Percentiles rank a stretch among this genome's conserved stretches.
phyloP scores from a whole-genome alignment of 2,888 invertebrate genomes.

The Theretra japonica region DNA sequence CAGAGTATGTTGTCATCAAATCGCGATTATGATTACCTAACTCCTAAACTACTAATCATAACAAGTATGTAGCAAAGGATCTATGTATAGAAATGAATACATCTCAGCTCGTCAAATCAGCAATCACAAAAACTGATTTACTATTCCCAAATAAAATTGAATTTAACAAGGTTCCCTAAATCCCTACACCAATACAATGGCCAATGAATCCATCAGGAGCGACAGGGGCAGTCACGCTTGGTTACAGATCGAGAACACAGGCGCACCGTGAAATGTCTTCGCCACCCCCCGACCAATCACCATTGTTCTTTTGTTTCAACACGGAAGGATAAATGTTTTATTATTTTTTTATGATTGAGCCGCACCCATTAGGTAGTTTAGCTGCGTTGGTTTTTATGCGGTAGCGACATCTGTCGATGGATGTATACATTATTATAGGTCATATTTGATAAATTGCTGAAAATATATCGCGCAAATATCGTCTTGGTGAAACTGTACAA shows the following conservation, averaged over 20 bases:
- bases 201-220: conserved; percentile 42
- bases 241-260: conserved; percentile 45
- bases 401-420: not conserved
- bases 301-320: conserved; percentile 49
- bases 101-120: no score
- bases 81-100: no score
- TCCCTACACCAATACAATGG: conserved; percentile 53
- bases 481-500: no score
- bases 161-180: no score
- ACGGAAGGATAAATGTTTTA: conserved; percentile 22
- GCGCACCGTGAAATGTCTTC: conserved; percentile 47
- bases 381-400: not conserved
- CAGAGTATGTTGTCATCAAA: no score
- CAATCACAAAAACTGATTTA: no score
- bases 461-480: not conserved
- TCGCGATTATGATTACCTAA: no score
- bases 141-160: no score
- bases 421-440: not conserved
- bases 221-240: conserved; percentile 45
- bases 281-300: conserved; percentile 40
- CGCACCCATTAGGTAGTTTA: not conserved
- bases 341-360: conserved; percentile 24
- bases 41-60: no score
- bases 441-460: not conserved
- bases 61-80: no score